Evolutionary conservation across 2,888 invertebrate species (phyloP).

Genomic region (Ypsolopha scabrella): DNA sequence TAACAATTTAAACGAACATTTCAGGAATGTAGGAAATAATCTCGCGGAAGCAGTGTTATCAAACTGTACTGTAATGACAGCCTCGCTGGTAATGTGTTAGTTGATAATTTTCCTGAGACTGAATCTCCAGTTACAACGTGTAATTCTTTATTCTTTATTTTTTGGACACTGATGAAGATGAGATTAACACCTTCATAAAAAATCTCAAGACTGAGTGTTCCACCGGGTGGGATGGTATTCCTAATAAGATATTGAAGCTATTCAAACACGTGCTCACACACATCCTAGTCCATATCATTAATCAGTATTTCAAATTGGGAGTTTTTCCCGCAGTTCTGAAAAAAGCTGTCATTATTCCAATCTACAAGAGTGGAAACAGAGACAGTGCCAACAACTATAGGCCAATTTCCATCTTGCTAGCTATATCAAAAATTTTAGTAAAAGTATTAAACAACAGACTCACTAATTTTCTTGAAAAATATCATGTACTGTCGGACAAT

Average conservation of each 20-base stretch:
- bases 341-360: not conserved
- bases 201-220: not conserved
- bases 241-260: not conserved
- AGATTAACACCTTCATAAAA: not conserved
- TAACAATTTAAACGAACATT: no score
- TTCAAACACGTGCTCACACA: not conserved
- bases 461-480: not conserved
- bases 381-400: constrained; percentile 2
- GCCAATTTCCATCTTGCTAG: not conserved
- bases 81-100: no score
- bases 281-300: not conserved
- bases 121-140: no score
- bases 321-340: not conserved
- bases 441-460: not conserved
- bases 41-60: no score
- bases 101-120: no score
- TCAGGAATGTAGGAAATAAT: no score
- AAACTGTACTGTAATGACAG: no score
- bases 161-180: no score
- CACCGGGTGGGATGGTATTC: not conserved
- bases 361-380: not conserved
- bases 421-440: constrained; percentile 1
- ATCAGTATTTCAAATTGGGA: not conserved
- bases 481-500: not conserved
- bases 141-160: no score